A percentile compares a stretch with the other conserved stretches of the same genome.
These are phyloP conservation scores for Macrostomum lignano DNA, from an alignment of 1,140 invertebrate genomes.

Conservation along the genomic window DNA sequence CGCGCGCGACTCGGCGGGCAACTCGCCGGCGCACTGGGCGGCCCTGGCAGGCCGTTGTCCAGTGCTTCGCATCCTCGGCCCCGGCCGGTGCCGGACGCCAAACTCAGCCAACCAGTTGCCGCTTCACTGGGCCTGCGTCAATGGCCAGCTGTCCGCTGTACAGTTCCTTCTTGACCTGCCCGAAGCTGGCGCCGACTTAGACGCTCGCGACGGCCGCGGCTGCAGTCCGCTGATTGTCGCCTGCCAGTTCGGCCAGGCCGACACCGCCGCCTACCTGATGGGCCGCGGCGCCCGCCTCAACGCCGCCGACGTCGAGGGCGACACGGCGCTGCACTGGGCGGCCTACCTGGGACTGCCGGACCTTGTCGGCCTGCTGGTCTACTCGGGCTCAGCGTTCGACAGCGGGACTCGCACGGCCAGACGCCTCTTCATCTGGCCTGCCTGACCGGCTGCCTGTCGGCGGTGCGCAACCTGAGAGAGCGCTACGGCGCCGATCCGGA, in stretches of 20 bases:
- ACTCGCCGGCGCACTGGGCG: too few species aligned
- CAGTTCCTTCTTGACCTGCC: slow-evolving; percentile 22
- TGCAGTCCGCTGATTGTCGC: slow-evolving; percentile 61
- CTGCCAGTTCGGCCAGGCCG: slow-evolving; percentile 62
- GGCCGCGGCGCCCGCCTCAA: slow-evolving; percentile 55
- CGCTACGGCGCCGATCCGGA: too few species aligned
- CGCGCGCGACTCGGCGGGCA: too few species aligned
- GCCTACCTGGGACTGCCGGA: slow-evolving; percentile 72
- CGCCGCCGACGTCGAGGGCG: slow-evolving; percentile 59
- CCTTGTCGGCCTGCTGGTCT: slow-evolving; percentile 52
- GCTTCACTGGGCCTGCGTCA: slow-evolving; percentile 61
- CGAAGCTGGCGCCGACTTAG: slow-evolving; percentile 50
- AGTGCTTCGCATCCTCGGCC: too few species aligned
- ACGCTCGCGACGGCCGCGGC: slow-evolving; percentile 60
- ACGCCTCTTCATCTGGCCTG: slow-evolving; percentile 66
- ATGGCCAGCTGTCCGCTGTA: slow-evolving; percentile 43
- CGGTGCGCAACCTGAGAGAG: too few species aligned
- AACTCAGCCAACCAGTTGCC: too few species aligned
- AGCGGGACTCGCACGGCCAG: slow-evolving; percentile 64
- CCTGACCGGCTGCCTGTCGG: slow-evolving; percentile 54
- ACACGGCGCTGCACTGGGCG: slow-evolving; percentile 66
- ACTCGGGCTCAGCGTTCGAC: slow-evolving; percentile 54
- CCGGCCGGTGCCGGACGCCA: too few species aligned
- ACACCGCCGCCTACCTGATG: slow-evolving; percentile 54
- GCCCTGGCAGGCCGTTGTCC: too few species aligned